These are phyloP conservation scores for Drosophila kikkawai DNA, from an alignment of 1,140 invertebrate species.

Conservation along the genomic window DNA sequence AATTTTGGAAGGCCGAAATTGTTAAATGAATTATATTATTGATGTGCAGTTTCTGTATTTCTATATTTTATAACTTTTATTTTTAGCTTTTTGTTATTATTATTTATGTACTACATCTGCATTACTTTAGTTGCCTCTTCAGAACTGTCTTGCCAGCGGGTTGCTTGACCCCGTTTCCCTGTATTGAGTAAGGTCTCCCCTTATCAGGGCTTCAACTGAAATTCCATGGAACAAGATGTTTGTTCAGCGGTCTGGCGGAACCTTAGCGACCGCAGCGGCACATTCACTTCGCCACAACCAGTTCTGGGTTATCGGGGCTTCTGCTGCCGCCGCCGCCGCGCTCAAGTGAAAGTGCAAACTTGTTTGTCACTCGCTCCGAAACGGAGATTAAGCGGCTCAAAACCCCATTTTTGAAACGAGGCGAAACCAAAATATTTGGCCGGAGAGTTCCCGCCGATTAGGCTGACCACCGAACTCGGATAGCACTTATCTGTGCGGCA, in stretches of 20 bases:
- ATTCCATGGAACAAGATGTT: conserved; percentile 31
- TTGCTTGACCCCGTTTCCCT: conserved; percentile 20
- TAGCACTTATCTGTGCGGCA: conserved; percentile 17
- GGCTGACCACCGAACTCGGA: conserved; percentile 7
- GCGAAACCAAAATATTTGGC: conserved; percentile 44
- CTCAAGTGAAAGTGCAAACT: conserved; percentile 43
- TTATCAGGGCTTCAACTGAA: conserved; percentile 21
- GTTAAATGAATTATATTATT: not conserved
- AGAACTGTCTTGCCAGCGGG: not conserved
- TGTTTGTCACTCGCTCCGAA: conserved; percentile 33
- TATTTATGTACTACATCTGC: too few species aligned
- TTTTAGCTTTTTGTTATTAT: too few species aligned
- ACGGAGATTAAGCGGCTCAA: conserved; percentile 20
- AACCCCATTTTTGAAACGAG: conserved; percentile 15
- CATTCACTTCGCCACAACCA: conserved; percentile 38
- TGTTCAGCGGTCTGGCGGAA: conserved; percentile 17
- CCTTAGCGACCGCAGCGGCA: conserved; percentile 4
- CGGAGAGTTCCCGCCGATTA: conserved; percentile 17
- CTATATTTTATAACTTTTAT: too few species aligned
- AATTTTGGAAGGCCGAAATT: too few species aligned
- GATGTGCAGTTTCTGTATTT: too few species aligned
- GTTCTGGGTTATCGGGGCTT: conserved; percentile 36
- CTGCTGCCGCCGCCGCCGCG: conserved; percentile 1
- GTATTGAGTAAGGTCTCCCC: conserved; percentile 29
- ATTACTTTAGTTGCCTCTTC: not conserved